Conservation (phyloP, 2,888 invertebrate genomes). For the Marasmarcha lunaedactyla region DNA sequence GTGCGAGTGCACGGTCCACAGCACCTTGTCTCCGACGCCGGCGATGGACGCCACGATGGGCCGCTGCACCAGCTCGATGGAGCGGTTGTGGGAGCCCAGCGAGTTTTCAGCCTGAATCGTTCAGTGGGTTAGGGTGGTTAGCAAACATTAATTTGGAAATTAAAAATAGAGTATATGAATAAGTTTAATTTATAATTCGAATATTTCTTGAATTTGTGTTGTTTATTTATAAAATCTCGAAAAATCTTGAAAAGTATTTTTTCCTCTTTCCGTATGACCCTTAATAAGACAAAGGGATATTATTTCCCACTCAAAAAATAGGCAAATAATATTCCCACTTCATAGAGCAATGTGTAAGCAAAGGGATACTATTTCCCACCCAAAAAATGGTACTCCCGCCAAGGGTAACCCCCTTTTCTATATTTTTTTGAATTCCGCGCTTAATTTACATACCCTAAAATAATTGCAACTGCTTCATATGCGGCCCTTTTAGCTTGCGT, state of each 20-base stretch:
- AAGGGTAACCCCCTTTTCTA: too few species aligned
- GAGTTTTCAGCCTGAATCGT: constrained; percentile 49
- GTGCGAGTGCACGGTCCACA: constrained; percentile 44
- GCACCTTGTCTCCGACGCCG: constrained; percentile 30
- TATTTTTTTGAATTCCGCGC: too few species aligned
- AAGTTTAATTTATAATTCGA: background rate
- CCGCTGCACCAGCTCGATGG: constrained; percentile 42
- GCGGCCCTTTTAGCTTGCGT: too few species aligned
- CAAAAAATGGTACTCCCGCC: too few species aligned
- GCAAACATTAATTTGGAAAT: background rate
- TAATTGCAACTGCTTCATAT: too few species aligned
- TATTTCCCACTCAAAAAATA: too few species aligned
- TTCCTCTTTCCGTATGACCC: too few species aligned
- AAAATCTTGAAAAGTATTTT: background rate
- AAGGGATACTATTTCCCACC: too few species aligned
- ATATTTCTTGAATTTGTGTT: background rate
- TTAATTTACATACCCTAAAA: too few species aligned
- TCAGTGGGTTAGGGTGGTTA: background rate
- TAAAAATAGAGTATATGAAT: background rate
- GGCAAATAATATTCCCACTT: too few species aligned
- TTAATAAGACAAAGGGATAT: too few species aligned
- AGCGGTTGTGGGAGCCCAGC: constrained; percentile 40
- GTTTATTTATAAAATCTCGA: background rate
- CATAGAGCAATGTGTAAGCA: too few species aligned
- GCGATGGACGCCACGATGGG: constrained; percentile 45